Base-by-base conservation (phyloP, 2,797 vertebrate species). In the Phrynocephalus guinanensis region DNA sequence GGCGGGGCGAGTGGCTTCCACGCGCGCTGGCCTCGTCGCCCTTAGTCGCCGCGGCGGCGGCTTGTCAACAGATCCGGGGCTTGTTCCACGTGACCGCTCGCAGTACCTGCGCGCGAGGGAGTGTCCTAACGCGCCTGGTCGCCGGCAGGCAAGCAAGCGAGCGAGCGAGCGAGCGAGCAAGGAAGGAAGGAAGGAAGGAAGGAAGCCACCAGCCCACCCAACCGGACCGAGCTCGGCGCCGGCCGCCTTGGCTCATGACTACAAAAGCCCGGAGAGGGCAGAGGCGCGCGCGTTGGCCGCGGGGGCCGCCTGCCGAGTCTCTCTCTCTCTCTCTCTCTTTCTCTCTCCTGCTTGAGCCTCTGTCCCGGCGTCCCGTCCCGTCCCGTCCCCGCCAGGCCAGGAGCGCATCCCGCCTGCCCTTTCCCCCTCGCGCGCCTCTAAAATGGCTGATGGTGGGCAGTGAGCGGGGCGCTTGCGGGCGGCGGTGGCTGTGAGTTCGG, bases 41-140 rank as follows among this genome's bases (percentile, higher is more conserved):
- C n/a, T n/a, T 11, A 48, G 68, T 1, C 24, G 87, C 93, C 26
- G 94, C 91, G 83, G 91, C 89, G 22, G 86, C 91, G 93, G 97
- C 97, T 98, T 98, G 98, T 98, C 98, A 98, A 99, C 98, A 98
- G 95, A 98, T 95, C 94, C 86, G 95, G 82, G 82, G 67, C 71
- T 44, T 44, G 38, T 56, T 87, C 88, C 93, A 88, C 97, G 97
- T 98, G 94, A 95, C 89, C 9, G 82, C 28, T 63, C 1, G 15
- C 22, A 52, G 84, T 92, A 87, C 67, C 72, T 91, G 89, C 28
- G 78, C n/a, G 82, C 60, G 75, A 63, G 44, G 8, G 75, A 11
- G 77, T 24, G 6, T 38, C 16, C 5, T 13, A 86, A 80, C 44
- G 20, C 60, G 85, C 50, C 89, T 90, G 89, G 81, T 88, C 83